Percentiles rank a stretch among this genome's conserved stretches.
Conservation (phyloP, 2,888 invertebrate species). For the Drymonia ruficornis region DNA sequence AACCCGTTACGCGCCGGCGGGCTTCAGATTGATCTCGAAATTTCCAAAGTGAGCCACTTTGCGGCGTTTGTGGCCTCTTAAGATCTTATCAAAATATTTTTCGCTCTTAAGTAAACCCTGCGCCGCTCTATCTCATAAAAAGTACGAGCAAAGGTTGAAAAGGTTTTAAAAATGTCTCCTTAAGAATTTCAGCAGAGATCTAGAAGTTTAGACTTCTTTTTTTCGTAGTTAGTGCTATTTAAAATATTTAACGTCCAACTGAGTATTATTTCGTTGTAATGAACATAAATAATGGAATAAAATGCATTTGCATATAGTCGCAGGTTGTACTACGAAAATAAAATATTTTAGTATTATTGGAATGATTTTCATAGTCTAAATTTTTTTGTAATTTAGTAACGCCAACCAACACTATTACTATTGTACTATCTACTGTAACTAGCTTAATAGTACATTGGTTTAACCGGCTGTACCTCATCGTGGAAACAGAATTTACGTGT, state of each 20-base stretch:
- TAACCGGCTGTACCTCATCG: no score
- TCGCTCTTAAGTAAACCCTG: neutral
- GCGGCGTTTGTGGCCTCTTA: conserved; percentile 2
- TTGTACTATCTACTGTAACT: no score
- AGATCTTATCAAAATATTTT: conserved; percentile 6
- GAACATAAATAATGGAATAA: neutral
- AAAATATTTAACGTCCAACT: neutral
- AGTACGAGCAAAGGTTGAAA: neutral
- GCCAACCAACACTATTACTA: no score
- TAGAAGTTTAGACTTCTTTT: neutral
- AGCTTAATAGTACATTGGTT: no score
- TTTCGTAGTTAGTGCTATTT: neutral
- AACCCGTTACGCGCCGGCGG: conserved; percentile 18
- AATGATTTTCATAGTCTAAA: no score
- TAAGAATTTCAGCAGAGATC: neutral
- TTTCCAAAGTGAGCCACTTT: conserved; percentile 1
- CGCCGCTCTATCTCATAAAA: neutral
- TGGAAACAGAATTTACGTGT: no score
- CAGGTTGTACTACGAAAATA: neutral
- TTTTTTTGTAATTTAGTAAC: no score
- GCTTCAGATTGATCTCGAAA: conserved; percentile 8
- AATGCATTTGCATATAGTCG: neutral
- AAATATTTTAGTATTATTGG: no score
- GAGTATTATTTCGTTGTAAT: neutral
- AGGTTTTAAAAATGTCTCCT: neutral